These are phyloP conservation scores for Chelmon rostratus DNA, from an alignment of 2,797 vertebrate species.

Conservation along the genomic window DNA sequence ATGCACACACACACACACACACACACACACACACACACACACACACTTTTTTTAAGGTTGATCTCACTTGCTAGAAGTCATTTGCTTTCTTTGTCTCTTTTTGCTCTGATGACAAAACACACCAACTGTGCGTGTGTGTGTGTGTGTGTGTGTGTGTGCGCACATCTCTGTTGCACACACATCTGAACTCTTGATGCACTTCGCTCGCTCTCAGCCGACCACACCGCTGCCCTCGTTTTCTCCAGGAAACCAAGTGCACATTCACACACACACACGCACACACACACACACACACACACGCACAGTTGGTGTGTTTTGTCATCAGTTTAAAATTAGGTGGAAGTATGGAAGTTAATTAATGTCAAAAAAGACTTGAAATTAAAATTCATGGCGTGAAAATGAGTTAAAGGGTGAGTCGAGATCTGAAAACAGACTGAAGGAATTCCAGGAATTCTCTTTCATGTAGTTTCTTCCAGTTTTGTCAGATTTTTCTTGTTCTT, in stretches of 20 bases:
- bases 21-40: conserved; percentile 9
- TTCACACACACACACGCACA: neutral
- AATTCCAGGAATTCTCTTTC: too few relatives aligned
- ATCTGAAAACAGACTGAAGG: too few relatives aligned
- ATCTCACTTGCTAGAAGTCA: conserved; percentile 39
- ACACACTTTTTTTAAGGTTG: conserved; percentile 18
- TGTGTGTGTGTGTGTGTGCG: conserved; percentile 16
- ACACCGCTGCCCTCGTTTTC: conserved; percentile 34
- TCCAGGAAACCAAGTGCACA: conserved; percentile 19
- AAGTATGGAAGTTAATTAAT: neutral
- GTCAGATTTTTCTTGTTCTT: too few relatives aligned
- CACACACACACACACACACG: neutral
- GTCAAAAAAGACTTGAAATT: neutral
- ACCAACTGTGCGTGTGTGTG: neutral
- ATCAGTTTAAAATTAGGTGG: neutral
- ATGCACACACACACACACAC: conserved; percentile 23
- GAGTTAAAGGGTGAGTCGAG: too few relatives aligned
- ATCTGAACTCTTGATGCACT: conserved; percentile 59
- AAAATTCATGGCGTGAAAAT: too few relatives aligned
- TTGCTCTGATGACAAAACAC: too few relatives aligned
- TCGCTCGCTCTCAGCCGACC: conserved; percentile 21
- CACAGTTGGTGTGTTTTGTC: neutral
- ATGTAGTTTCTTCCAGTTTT: too few relatives aligned
- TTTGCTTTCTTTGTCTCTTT: conserved; percentile 27
- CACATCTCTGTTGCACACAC: conserved; percentile 21